Conservation (phyloP, 2,113 vertebrate genomes). For the Chiloscyllium plagiosum region DNA sequence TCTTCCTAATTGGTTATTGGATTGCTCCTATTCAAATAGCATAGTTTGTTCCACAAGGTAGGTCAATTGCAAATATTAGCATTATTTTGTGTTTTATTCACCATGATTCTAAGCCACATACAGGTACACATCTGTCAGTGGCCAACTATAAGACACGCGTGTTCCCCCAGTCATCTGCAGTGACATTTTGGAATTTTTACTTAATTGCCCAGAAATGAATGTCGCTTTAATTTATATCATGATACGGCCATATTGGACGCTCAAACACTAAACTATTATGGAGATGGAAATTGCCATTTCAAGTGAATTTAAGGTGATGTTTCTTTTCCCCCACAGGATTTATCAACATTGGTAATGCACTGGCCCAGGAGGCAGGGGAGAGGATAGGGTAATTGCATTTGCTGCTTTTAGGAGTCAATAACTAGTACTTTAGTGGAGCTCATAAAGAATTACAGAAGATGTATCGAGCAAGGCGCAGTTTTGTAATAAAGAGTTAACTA, state of each 20-base stretch:
- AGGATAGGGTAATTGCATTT: background rate
- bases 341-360: background rate
- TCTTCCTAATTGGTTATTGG: conserved; percentile 13
- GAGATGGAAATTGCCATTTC: background rate
- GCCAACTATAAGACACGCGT: background rate
- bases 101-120: too few relatives aligned
- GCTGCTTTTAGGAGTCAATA: background rate
- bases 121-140: background rate
- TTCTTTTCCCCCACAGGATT: background rate
- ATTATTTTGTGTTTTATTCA: background rate
- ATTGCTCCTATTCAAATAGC: background rate
- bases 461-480: background rate
- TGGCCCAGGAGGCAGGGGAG: background rate
- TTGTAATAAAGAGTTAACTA: background rate
- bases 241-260: background rate
- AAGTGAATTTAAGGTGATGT: background rate
- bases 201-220: background rate
- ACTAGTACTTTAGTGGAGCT: background rate
- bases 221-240: background rate
- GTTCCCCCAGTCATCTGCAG: background rate
- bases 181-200: background rate
- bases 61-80: background rate
- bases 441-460: background rate
- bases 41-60: background rate
- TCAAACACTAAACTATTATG: background rate